Conservation (phyloP, 1,140 invertebrate genomes). For the Drosophila tsacasi region DNA sequence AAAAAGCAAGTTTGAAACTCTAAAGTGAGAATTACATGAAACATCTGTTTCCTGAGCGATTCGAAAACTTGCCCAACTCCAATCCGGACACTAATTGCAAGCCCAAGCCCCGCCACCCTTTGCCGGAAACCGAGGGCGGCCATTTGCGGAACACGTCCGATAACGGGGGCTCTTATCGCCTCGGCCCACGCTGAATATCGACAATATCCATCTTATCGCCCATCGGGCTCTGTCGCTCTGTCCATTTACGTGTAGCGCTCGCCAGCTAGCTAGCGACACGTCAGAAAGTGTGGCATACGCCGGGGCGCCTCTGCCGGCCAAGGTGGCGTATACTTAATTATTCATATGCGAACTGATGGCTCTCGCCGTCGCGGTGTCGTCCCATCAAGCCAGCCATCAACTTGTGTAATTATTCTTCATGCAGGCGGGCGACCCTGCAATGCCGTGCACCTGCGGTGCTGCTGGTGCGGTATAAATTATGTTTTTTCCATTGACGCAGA, state of each 20-base stretch:
- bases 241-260: slow-evolving; percentile 5
- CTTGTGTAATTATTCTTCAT: slow-evolving; percentile 31
- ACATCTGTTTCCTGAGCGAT: slow-evolving; percentile 39
- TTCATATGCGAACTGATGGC: slow-evolving; percentile 25
- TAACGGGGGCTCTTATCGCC: slow-evolving; percentile 25
- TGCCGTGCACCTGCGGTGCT: not conserved
- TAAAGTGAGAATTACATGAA: slow-evolving; percentile 33
- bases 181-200: slow-evolving; percentile 36
- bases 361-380: slow-evolving; percentile 4
- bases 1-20: slow-evolving; percentile 42
- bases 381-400: slow-evolving; percentile 10
- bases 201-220: slow-evolving; percentile 36
- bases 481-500: slow-evolving; percentile 54
- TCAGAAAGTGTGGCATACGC: slow-evolving; percentile 29
- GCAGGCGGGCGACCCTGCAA: slow-evolving; percentile 20
- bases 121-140: slow-evolving; percentile 10
- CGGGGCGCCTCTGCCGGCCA: slow-evolving; percentile 22
- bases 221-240: not conserved
- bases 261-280: slow-evolving; percentile 18
- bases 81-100: slow-evolving; percentile 37
- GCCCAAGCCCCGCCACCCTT: not conserved
- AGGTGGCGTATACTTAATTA: slow-evolving; percentile 46
- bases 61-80: slow-evolving; percentile 12
- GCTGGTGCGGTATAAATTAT: slow-evolving; percentile 30
- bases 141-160: slow-evolving; percentile 32